phyloP scores from a whole-genome alignment of 1,140 invertebrate species.

The Oscheius sp. region DNA sequence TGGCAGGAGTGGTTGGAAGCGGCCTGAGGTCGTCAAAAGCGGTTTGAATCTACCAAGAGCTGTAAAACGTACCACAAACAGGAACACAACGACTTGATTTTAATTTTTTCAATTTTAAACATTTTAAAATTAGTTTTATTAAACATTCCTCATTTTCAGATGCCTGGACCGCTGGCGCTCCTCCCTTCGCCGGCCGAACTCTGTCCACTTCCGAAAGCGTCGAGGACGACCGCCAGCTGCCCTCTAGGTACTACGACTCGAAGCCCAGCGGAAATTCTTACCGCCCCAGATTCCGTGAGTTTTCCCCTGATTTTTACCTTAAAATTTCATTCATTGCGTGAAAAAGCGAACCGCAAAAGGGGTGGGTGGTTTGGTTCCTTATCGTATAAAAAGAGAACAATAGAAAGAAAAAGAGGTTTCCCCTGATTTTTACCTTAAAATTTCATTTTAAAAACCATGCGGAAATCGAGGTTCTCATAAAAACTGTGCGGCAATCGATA shows the following conservation, averaged over 20 bases:
- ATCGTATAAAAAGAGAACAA: neutral
- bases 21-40: too few species aligned
- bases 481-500: too few species aligned
- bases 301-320: neutral
- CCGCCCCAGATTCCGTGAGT: conserved; percentile 12
- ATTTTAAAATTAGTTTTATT: neutral
- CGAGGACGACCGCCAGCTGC: conserved; percentile 2
- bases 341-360: too few species aligned
- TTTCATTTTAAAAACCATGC: too few species aligned
- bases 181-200: neutral
- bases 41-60: too few species aligned
- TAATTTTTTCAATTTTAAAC: neutral
- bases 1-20: too few species aligned
- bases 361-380: too few species aligned
- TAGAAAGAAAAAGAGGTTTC: neutral
- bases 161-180: neutral
- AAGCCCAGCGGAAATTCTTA: neutral
- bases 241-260: conserved; percentile 20
- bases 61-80: too few species aligned
- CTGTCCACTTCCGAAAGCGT: neutral
- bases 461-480: too few species aligned
- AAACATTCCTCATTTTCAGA: neutral
- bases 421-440: neutral
- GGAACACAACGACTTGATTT: too few species aligned
- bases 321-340: conserved; percentile 2